phyloP scores from a whole-genome alignment of 2,888 invertebrate genomes.

The Arenicola marina region DNA sequence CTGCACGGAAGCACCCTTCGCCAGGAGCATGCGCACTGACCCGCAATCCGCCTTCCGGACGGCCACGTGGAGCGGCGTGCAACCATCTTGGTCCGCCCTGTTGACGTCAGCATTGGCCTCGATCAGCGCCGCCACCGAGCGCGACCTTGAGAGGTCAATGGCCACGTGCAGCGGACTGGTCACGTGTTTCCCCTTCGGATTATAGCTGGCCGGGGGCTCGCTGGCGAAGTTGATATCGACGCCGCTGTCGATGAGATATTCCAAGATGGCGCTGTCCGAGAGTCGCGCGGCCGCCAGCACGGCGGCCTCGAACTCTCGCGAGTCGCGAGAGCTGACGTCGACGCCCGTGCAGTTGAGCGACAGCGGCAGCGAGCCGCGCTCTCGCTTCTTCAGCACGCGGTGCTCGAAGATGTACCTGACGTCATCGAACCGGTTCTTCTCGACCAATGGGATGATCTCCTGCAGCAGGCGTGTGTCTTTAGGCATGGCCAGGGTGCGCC shows the following conservation, averaged over 20 bases:
- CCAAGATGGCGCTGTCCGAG: constrained; percentile 17
- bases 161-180: constrained; percentile 25
- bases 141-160: constrained; percentile 5
- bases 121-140: constrained; percentile 16
- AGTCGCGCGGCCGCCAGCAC: constrained; percentile 17
- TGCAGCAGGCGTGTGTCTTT: constrained; percentile 10
- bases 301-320: constrained; percentile 1
- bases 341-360: not conserved
- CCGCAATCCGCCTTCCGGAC: constrained; percentile 13
- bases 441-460: constrained; percentile 12
- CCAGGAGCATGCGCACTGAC: constrained; percentile 18
- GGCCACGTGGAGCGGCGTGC: constrained; percentile 25
- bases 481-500: no score
- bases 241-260: constrained; percentile 18
- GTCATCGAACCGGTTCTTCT: constrained; percentile 10
- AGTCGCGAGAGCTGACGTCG: not conserved
- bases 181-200: not conserved
- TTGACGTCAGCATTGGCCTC: constrained; percentile 27
- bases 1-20: constrained; percentile 16
- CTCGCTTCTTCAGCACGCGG: not conserved
- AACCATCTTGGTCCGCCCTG: constrained; percentile 10
- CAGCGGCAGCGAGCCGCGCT: not conserved
- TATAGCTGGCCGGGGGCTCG: not conserved
- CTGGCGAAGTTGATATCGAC: constrained; percentile 14
- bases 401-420: constrained; percentile 13